Conservation (phyloP, 2,113 vertebrate species). For the Colaptes auratus region DNA sequence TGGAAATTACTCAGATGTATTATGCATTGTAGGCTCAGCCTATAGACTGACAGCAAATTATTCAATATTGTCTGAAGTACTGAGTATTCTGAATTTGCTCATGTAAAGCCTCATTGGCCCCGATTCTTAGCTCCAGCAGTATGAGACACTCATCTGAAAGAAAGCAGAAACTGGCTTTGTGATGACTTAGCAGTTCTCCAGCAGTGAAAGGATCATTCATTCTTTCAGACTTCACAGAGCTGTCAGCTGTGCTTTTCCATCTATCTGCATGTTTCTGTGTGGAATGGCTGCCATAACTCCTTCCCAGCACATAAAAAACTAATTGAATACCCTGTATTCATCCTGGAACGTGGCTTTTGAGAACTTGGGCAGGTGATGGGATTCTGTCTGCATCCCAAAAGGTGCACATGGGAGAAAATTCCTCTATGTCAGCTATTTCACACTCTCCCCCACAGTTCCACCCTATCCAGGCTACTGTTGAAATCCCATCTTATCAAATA, state of each 20-base stretch:
- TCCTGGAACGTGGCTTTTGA: not conserved
- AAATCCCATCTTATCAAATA: not conserved
- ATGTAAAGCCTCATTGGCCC: not conserved
- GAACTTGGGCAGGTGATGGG: not conserved
- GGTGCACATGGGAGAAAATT: not conserved
- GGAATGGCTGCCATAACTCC: not conserved
- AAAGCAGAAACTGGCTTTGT: not conserved
- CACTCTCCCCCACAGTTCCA: not conserved
- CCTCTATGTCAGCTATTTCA: not conserved
- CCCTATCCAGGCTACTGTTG: not conserved
- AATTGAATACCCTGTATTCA: not conserved
- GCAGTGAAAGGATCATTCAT: not conserved
- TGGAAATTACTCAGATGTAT: not conserved
- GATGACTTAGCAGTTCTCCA: not conserved
- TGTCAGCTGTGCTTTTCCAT: not conserved
- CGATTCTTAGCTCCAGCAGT: not conserved
- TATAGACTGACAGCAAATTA: not conserved
- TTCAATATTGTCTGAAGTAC: not conserved
- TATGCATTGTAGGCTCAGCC: not conserved
- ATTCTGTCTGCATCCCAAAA: not conserved
- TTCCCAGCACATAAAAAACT: not conserved
- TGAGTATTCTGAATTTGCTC: not conserved
- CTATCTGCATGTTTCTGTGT: not conserved
- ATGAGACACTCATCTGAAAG: not conserved
- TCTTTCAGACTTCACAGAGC: not conserved